phyloP scores from a whole-genome alignment of 2,797 vertebrate species.

The Pseudomugil tenellus region DNA sequence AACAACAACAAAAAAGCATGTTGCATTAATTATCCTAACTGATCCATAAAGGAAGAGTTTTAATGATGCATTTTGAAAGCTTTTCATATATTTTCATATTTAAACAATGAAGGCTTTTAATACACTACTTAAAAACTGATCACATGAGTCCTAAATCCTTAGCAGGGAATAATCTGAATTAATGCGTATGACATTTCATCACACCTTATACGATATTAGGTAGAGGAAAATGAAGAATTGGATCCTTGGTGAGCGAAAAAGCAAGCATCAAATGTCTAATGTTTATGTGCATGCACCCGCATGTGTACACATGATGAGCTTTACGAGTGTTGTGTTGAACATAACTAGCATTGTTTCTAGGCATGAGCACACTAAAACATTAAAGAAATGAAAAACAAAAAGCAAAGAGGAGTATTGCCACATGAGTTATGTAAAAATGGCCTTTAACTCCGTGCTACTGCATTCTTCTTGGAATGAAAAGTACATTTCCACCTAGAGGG shows the following conservation, averaged over 20 bases:
- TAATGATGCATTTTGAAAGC: slow-evolving; percentile 17
- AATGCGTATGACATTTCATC: background rate
- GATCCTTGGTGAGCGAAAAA: background rate
- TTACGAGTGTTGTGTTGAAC: slow-evolving; percentile 29
- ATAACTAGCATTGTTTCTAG: slow-evolving; percentile 55
- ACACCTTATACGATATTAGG: background rate
- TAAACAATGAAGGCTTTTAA: slow-evolving; percentile 11
- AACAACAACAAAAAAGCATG: slow-evolving; percentile 12
- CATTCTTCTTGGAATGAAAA: slow-evolving; percentile 47
- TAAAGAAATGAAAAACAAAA: slow-evolving; percentile 36
- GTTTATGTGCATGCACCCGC: background rate
- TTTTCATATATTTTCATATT: slow-evolving; percentile 9
- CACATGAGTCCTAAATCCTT: background rate
- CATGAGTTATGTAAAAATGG: slow-evolving; percentile 49
- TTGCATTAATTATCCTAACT: slow-evolving; percentile 26
- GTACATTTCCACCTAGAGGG: slow-evolving; percentile 24
- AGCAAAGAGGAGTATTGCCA: slow-evolving; percentile 41
- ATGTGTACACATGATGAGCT: background rate
- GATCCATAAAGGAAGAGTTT: slow-evolving; percentile 7
- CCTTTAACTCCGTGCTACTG: slow-evolving; percentile 17
- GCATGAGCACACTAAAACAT: slow-evolving; percentile 36
- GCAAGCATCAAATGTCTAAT: slow-evolving; percentile 19
- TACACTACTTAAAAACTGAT: background rate
- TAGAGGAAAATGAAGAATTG: slow-evolving; percentile 1
- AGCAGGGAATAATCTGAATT: background rate